phyloP scores from a whole-genome alignment of 2,113 vertebrate species.

The Lichenostomus cassidix region DNA sequence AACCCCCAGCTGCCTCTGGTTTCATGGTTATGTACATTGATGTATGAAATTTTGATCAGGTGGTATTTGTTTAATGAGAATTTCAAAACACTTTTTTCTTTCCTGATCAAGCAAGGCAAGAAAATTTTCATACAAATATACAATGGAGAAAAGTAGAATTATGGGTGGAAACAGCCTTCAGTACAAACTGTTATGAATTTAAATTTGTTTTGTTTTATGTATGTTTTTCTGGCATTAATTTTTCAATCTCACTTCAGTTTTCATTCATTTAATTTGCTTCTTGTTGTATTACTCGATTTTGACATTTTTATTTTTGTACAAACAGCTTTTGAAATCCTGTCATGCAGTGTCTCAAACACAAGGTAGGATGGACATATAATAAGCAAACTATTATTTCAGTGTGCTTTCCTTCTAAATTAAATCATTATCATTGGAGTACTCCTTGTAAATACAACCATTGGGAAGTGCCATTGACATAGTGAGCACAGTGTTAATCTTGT shows the following conservation, averaged over 20 bases:
- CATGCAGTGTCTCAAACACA: constrained; percentile 95
- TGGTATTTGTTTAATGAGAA: not conserved
- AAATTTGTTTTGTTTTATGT: constrained; percentile 73
- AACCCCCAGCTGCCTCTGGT: not conserved
- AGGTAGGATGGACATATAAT: constrained; percentile 87
- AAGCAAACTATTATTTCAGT: constrained; percentile 68
- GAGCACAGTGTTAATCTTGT: constrained; percentile 33
- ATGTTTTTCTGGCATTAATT: constrained; percentile 76
- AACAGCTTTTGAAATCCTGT: constrained; percentile 99
- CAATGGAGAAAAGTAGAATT: not conserved
- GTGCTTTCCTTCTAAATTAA: constrained; percentile 70
- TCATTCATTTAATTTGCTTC: constrained; percentile 90
- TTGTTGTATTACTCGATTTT: constrained; percentile 81
- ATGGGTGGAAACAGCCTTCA: constrained; percentile 15
- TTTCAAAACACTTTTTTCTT: not conserved
- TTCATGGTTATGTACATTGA: not conserved
- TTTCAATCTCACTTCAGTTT: constrained; percentile 75
- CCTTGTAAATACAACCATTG: constrained; percentile 35
- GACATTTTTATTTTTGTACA: constrained; percentile 88
- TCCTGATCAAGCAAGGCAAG: not conserved
- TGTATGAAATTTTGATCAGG: not conserved
- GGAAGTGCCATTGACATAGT: constrained; percentile 41
- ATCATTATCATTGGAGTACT: constrained; percentile 31
- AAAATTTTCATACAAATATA: not conserved
- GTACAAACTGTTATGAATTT: constrained; percentile 34